A percentile compares a stretch with the other conserved stretches of the same genome.
These are phyloP conservation scores for Dolichoris vasculosae DNA, from an alignment of 1,140 invertebrate species.

Conservation along the genomic window DNA sequence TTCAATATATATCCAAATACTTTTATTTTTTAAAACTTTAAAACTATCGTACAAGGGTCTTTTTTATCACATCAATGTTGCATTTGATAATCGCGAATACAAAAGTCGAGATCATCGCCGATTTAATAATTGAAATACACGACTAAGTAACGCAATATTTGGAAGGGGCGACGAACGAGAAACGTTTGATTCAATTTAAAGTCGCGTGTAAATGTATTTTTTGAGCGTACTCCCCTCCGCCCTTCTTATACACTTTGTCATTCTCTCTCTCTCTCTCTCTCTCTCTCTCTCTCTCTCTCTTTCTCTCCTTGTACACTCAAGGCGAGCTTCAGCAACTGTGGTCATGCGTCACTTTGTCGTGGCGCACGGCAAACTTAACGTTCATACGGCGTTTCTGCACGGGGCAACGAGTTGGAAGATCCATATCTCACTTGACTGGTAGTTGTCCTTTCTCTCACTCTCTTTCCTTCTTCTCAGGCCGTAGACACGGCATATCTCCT, in stretches of 20 bases:
- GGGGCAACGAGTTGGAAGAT: slow-evolving; percentile 71
- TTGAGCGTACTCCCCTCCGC: neutral
- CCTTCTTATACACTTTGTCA: slow-evolving; percentile 9
- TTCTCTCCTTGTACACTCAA: slow-evolving; percentile 42
- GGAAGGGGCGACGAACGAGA: neutral
- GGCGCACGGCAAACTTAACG: slow-evolving; percentile 59
- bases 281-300: neutral
- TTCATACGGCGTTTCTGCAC: slow-evolving; percentile 63
- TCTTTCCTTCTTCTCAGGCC: neutral
- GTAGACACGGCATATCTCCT: neutral
- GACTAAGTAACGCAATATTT: neutral
- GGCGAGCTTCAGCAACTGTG: neutral
- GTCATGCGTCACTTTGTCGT: slow-evolving; percentile 14
- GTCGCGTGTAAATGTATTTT: neutral
- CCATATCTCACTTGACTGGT: slow-evolving; percentile 66
- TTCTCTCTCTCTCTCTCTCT: slow-evolving; percentile 50
- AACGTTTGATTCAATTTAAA: neutral
- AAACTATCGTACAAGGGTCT: no score
- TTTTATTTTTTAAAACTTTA: no score
- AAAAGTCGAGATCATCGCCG: neutral
- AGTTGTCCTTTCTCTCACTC: neutral
- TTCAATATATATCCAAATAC: no score
- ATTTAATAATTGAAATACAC: neutral
- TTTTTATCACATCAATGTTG: no score
- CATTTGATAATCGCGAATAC: neutral